A percentile compares a stretch with the other conserved stretches of the same genome.
phyloP scores from a whole-genome alignment of 1,140 invertebrate species.

The Drosophila repleta region DNA sequence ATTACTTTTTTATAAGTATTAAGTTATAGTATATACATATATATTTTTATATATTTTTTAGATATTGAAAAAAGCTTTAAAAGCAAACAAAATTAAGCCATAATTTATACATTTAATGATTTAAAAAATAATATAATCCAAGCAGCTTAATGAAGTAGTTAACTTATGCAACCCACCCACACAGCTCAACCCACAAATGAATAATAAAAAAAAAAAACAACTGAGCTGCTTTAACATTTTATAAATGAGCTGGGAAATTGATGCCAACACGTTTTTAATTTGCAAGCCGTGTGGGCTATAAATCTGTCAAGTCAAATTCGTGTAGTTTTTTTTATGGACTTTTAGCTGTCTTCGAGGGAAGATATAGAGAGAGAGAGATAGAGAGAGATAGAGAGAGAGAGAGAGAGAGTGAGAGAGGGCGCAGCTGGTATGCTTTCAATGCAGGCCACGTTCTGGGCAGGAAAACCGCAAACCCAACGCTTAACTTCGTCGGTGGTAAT shows the following conservation, averaged over 20 bases:
- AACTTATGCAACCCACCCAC: too few species aligned
- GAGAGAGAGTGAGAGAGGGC: neutral
- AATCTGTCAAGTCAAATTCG: constrained; percentile 49
- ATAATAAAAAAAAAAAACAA: neutral
- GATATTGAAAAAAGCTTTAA: too few species aligned
- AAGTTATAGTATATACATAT: too few species aligned
- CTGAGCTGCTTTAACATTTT: constrained; percentile 1
- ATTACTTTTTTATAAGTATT: too few species aligned
- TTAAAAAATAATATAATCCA: too few species aligned
- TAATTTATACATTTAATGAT: too few species aligned
- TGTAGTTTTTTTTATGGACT: constrained; percentile 35
- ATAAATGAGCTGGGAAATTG: constrained; percentile 26
- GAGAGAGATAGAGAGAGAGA: neutral
- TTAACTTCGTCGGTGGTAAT: constrained; percentile 64
- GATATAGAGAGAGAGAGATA: neutral
- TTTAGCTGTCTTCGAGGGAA: constrained; percentile 29
- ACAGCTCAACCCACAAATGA: neutral
- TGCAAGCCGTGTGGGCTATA: constrained; percentile 41
- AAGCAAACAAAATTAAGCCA: too few species aligned
- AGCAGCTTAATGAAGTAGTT: too few species aligned
- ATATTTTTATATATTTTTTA: too few species aligned
- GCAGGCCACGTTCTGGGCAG: constrained; percentile 36
- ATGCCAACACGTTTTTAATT: constrained; percentile 55
- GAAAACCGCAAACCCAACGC: constrained; percentile 64
- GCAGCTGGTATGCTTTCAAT: constrained; percentile 15